Evolutionary conservation across 2,113 vertebrate species (phyloP), one percentile per base, ranked within the genome.

Genomic region (Podiceps cristatus): DNA sequence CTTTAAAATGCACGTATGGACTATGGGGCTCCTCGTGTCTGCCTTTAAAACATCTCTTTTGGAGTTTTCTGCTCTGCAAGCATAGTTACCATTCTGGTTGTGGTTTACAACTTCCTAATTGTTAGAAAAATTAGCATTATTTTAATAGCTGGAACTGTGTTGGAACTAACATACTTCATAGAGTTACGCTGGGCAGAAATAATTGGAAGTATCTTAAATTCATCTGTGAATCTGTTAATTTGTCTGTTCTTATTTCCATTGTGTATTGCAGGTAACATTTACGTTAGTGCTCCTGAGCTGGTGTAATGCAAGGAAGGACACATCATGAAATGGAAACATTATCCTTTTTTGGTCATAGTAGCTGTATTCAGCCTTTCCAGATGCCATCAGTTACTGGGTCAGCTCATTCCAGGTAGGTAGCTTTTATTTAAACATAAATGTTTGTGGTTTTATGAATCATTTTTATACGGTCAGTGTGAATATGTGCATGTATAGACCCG

Each of bases 241-340:
- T 23, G 7, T 74, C 31, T 77, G 28, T n/a, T 86, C 31, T 73
- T 86, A 17, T 83, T 79, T 90, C 74, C 25, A 1, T 44, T 74
- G 19, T 59, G 44, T 79, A 5, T 81, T 93, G 8, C 85, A 98
- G 98, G 97, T 97, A 98, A 94, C 67, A 22, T 78, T 96, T 67
- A 82, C 31, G 7, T 92, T 96, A 63, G 85, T 1, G 2, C 42
- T 79, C 64, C 96, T 63, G 97, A 96, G 87, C 94, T 97, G 96
- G 97, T 99, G 99, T 98, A 99, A 99, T 99, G 99, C 98, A 98
- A 99, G 98, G 96, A 98, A 98, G 98, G 97, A 98, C 92, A 60
- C 97, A 98, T 97, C 96, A 99, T 99, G 98, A 98, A 98, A 98
- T 98, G 98, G 99, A 98, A 98, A 96, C 96, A 98, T 97, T 97